Conservation (phyloP, 2,888 invertebrate species). For the Dolichopus griseipennis region DNA sequence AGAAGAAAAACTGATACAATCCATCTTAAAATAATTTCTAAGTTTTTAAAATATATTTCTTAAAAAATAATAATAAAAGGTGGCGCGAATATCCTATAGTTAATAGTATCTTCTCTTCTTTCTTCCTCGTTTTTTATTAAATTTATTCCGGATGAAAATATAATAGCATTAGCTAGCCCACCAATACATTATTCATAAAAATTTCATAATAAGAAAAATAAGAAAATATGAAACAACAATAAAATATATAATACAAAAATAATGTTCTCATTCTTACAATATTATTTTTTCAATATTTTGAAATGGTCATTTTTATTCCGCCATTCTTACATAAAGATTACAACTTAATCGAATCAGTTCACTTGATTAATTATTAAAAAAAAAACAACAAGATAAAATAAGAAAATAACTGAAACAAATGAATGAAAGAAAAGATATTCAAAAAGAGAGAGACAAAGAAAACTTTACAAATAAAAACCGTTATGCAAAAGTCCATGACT, state of each 20-base stretch:
- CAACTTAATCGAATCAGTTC: conserved; percentile 4
- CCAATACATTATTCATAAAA: not conserved
- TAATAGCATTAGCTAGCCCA: not conserved
- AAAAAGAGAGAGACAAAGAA: not conserved
- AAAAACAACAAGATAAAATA: not conserved
- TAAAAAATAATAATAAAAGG: too few relatives aligned
- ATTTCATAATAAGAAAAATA: too few relatives aligned
- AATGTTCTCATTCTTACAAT: not conserved
- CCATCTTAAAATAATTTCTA: too few relatives aligned
- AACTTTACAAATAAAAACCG: not conserved
- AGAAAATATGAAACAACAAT: not conserved
- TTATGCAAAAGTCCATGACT: not conserved
- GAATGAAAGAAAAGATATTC: not conserved
- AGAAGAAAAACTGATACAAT: too few relatives aligned
- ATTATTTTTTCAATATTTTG: too few relatives aligned
- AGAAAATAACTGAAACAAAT: too few relatives aligned
- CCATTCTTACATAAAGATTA: not conserved
- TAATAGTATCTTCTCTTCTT: too few relatives aligned
- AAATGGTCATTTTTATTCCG: not conserved
- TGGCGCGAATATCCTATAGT: too few relatives aligned
- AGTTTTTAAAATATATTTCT: too few relatives aligned
- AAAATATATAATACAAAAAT: not conserved
- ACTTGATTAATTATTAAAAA: not conserved
- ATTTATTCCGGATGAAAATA: not conserved
- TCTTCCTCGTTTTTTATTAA: not conserved